A percentile compares a stretch with the other conserved stretches of the same genome.
phyloP scores from a whole-genome alignment of 2,888 invertebrate genomes.

The Agrotis puta region DNA sequence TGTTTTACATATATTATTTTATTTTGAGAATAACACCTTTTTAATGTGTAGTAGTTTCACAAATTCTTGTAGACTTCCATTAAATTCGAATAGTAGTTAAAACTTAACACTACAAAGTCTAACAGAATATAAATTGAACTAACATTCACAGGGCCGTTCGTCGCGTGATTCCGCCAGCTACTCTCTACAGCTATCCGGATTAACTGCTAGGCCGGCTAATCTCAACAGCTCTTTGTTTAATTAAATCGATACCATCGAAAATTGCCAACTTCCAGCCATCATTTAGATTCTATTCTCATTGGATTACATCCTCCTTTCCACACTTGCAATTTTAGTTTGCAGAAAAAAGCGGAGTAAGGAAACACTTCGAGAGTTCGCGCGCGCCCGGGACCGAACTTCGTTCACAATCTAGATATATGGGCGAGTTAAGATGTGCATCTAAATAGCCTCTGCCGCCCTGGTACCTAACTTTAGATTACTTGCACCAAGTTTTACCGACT shows the following conservation, averaged over 20 bases:
- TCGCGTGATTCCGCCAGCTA: constrained; percentile 32
- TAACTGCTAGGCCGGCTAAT: constrained; percentile 54
- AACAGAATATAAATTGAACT: constrained; percentile 37
- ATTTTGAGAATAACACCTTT: background rate
- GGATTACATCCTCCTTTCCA: constrained; percentile 75
- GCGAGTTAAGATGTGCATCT: constrained; percentile 91
- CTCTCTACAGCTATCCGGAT: constrained; percentile 51
- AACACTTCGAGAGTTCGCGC: constrained; percentile 64
- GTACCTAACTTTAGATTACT: constrained; percentile 91
- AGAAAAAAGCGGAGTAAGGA: constrained; percentile 67
- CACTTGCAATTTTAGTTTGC: constrained; percentile 76
- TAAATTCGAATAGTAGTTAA: background rate
- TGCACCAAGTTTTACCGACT: constrained; percentile 87
- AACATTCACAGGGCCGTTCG: constrained; percentile 36
- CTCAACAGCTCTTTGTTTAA: constrained; percentile 70
- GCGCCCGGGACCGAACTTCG: constrained; percentile 75
- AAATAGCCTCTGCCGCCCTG: constrained; percentile 89
- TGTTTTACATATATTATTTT: too few species aligned
- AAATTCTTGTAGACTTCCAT: background rate
- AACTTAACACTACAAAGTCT: constrained; percentile 12
- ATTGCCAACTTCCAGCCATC: constrained; percentile 67
- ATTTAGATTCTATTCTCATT: constrained; percentile 76
- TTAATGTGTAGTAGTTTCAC: too few species aligned
- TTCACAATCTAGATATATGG: constrained; percentile 90
- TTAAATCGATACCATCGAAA: constrained; percentile 76